Conservation (phyloP, 2,113 vertebrate genomes). For the Eptatretus burgeri region DNA sequence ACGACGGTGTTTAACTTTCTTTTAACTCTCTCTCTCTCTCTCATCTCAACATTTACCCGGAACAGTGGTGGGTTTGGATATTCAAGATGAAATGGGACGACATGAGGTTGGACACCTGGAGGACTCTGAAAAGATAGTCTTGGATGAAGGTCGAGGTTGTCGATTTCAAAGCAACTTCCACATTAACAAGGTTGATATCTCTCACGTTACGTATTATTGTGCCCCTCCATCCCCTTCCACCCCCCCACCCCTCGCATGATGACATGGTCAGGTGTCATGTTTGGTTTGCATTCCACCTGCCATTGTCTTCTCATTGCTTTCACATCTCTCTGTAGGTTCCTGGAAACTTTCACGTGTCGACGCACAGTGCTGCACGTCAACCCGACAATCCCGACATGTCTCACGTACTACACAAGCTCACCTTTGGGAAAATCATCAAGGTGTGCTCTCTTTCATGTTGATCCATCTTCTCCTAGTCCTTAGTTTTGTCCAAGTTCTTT, state of each 20-base stretch:
- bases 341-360: constrained; percentile 90
- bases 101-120: constrained; percentile 93
- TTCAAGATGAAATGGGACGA: constrained; percentile 96
- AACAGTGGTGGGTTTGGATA: constrained; percentile 79
- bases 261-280: too few relatives aligned
- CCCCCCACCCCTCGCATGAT: too few relatives aligned
- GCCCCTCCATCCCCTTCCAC: too few relatives aligned
- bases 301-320: constrained; percentile 6
- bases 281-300: too few relatives aligned
- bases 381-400: constrained; percentile 92
- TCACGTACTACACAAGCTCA: constrained; percentile 65
- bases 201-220: too few relatives aligned
- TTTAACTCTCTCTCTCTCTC: too few relatives aligned
- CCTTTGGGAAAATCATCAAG: constrained; percentile 56
- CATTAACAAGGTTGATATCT: constrained; percentile 54
- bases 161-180: constrained; percentile 81
- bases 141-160: constrained; percentile 53
- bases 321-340: constrained; percentile 46
- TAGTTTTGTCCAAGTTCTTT: too few relatives aligned
- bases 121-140: constrained; percentile 78
- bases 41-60: background rate
- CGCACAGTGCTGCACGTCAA: constrained; percentile 86
- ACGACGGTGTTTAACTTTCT: too few relatives aligned
- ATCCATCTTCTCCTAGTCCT: too few relatives aligned
- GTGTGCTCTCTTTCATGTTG: too few relatives aligned